These are phyloP conservation scores for Agriopis marginaria DNA, from an alignment of 2,888 invertebrate species.

Conservation along the genomic window DNA sequence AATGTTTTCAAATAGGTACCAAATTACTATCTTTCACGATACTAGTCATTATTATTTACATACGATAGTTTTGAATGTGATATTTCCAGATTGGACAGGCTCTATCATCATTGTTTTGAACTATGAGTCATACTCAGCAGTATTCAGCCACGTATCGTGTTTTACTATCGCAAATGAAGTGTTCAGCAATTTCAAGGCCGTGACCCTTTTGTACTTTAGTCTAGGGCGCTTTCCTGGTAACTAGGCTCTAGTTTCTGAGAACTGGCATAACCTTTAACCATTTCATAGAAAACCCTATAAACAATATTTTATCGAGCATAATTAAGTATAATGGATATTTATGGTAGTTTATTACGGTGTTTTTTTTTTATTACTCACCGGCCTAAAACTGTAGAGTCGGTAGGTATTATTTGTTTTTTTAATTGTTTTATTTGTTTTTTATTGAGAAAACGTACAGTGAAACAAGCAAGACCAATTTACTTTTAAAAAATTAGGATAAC, in stretches of 20 bases:
- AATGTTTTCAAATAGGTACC: neutral
- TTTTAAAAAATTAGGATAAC: too few species aligned
- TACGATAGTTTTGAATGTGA: neutral
- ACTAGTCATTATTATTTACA: neutral
- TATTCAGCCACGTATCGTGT: conserved; percentile 28
- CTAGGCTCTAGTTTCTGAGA: conserved; percentile 9
- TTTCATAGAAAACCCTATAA: conserved; percentile 12
- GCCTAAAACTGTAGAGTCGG: too few species aligned
- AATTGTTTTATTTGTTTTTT: too few species aligned
- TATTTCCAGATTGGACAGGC: neutral
- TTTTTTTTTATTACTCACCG: neutral
- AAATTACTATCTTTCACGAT: neutral
- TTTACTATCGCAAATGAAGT: conserved; percentile 27
- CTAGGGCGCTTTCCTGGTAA: conserved; percentile 12
- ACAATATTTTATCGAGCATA: conserved; percentile 1
- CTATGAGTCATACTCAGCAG: conserved; percentile 23
- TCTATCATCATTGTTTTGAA: neutral
- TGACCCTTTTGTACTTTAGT: conserved; percentile 20
- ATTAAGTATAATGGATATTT: neutral
- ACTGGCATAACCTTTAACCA: conserved; percentile 4
- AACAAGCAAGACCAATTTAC: too few species aligned
- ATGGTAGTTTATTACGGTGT: conserved; percentile 3
- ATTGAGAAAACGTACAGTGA: too few species aligned
- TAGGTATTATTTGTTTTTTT: too few species aligned
- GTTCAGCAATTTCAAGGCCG: conserved; percentile 40